Base-by-base conservation (phyloP, 2,888 invertebrate species). In the Volucella bombylans region DNA sequence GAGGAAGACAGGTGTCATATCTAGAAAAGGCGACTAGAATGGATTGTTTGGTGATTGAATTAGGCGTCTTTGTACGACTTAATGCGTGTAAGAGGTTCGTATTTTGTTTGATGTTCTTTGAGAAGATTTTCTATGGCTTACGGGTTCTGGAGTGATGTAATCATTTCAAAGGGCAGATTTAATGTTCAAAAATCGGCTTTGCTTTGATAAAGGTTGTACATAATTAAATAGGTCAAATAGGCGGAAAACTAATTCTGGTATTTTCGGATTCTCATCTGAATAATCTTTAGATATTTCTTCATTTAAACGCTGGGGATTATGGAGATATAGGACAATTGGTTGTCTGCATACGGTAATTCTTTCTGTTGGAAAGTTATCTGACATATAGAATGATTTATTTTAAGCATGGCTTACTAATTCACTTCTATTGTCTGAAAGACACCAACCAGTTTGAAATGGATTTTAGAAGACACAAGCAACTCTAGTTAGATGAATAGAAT, bases 11-110 rank as follows among this genome's bases (percentile, higher is more conserved):
- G 59, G 67, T 76, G 76, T 67, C 76, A 52, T 23, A 50, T 52
- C 38, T 10, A 43, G 54, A 43, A 1, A 61, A 52, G 62, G 45
- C 23, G 62, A 50, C 31, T 31, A 38, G 18, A 49, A 65, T 43
- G 18, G 57, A 76, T 59, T 41, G 59, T 43, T 39, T 11, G 52
- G 59, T 68, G 67, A 68, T 76, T 61, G 68, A 77, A 68, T 68
- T 77, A 76, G 67, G 47, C 41, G 41, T 15, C 50, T 64, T 65
- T 65, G 65, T 65, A 52, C 11, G 45, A 45, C 45, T 54, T 62
- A 62, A 49, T 72, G 23, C 55, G 39, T 41, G 64, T 54, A 50
- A 50, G 14, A n/a, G 50, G 50, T 9, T 15, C 50, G 50, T 15
- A 15, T 15, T 23, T 9, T 9, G 31, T 38, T 39, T 10, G n/a